A percentile compares a stretch with the other conserved stretches of the same genome.
Conservation (phyloP, 2,888 invertebrate species). For the Sphaerophoria taeniata region DNA sequence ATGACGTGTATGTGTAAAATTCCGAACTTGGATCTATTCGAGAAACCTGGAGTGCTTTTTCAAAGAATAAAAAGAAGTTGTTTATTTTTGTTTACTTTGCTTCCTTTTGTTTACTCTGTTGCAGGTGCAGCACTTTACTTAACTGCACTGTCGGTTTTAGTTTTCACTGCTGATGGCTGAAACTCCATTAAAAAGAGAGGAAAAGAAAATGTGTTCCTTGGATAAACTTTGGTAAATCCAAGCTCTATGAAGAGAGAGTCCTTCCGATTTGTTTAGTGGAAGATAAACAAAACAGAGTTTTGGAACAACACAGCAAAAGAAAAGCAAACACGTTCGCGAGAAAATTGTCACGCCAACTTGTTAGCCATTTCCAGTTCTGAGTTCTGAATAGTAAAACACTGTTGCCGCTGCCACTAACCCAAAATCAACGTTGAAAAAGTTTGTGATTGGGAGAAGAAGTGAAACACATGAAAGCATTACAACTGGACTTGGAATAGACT, state of each 20-base stretch:
- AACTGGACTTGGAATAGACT: too few species aligned
- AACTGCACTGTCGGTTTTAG: neutral
- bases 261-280: neutral
- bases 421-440: neutral
- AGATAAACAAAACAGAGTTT: neutral
- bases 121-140: constrained; percentile 12
- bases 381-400: too few species aligned
- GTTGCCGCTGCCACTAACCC: neutral
- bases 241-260: constrained; percentile 10
- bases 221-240: constrained; percentile 25
- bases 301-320: neutral
- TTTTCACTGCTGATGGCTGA: neutral
- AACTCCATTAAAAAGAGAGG: too few species aligned
- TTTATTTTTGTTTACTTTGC: neutral
- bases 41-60: neutral
- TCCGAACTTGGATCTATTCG: neutral
- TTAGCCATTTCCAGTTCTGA: constrained; percentile 14
- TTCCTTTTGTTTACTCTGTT: neutral
- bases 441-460: neutral
- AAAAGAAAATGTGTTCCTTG: constrained; percentile 14
- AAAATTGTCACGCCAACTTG: constrained; percentile 39
- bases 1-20: too few species aligned
- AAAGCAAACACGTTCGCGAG: constrained; percentile 34
- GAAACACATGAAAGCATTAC: too few species aligned
- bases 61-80: neutral